Evolutionary conservation across 2,113 vertebrate species (phyloP).

Genomic region (Delphinus delphis): DNA sequence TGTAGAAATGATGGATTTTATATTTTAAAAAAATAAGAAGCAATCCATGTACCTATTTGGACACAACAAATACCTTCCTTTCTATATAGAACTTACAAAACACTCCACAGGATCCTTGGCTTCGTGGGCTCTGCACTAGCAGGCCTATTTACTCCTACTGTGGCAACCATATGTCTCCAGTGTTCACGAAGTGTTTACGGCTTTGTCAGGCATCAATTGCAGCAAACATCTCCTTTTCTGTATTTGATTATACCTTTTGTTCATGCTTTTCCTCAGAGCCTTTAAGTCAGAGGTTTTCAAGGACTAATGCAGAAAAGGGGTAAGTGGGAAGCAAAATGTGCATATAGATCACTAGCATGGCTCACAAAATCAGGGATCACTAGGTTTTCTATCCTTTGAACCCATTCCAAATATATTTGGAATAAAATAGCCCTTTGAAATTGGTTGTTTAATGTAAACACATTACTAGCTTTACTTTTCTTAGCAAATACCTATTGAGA

Average conservation of each 20-base stretch:
- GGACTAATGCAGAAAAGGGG: neutral
- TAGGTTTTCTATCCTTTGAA: neutral
- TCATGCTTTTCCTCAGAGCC: neutral
- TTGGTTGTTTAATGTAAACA: neutral
- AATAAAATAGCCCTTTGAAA: neutral
- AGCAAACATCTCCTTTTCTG: conserved; percentile 1
- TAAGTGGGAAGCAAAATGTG: neutral
- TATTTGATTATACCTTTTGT: conserved; percentile 46
- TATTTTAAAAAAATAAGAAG: neutral
- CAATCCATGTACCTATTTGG: neutral
- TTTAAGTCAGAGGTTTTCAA: neutral
- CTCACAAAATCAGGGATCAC: neutral
- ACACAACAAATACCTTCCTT: neutral
- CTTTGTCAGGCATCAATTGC: neutral
- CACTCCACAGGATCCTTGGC: neutral
- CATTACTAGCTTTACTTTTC: neutral
- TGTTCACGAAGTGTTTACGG: neutral
- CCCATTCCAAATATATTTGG: neutral
- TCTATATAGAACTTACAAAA: conserved; percentile 1
- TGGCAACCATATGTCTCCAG: neutral
- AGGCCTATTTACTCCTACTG: neutral
- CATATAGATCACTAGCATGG: rapidly evolving
- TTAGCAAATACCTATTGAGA: neutral
- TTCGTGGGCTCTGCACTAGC: neutral
- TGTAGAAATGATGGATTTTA: conserved; percentile 9